Conservation (phyloP, 2,888 invertebrate species). For the Cephus spinipes region DNA sequence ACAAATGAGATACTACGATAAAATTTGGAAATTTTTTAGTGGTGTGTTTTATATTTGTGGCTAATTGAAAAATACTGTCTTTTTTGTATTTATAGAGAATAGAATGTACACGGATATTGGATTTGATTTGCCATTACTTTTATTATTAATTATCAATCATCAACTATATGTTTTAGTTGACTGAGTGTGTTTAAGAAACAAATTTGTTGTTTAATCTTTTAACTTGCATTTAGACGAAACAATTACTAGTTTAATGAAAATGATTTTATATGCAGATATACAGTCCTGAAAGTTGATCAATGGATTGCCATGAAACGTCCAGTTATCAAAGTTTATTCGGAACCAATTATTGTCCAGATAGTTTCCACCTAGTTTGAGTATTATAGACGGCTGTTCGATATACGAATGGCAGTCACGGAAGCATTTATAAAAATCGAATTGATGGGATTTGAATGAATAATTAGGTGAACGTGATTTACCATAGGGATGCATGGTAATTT, state of each 20-base stretch:
- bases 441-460: background rate
- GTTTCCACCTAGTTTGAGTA: background rate
- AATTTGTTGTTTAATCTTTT: background rate
- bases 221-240: background rate
- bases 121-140: no score
- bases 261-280: background rate
- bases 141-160: background rate
- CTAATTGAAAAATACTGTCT: background rate
- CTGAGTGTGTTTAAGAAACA: background rate
- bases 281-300: background rate
- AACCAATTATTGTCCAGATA: background rate
- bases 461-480: background rate
- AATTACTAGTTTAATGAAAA: background rate
- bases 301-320: background rate
- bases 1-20: no score
- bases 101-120: no score
- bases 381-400: background rate
- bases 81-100: background rate
- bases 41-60: no score
- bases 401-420: background rate
- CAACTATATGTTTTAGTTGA: background rate
- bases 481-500: background rate
- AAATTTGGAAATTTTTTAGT: no score
- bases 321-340: background rate
- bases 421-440: background rate